Percentiles rank a stretch among this genome's conserved stretches.
These are phyloP conservation scores for Anolis carolinensis DNA, from an alignment of 2,113 vertebrate species.

Conservation along the genomic window DNA sequence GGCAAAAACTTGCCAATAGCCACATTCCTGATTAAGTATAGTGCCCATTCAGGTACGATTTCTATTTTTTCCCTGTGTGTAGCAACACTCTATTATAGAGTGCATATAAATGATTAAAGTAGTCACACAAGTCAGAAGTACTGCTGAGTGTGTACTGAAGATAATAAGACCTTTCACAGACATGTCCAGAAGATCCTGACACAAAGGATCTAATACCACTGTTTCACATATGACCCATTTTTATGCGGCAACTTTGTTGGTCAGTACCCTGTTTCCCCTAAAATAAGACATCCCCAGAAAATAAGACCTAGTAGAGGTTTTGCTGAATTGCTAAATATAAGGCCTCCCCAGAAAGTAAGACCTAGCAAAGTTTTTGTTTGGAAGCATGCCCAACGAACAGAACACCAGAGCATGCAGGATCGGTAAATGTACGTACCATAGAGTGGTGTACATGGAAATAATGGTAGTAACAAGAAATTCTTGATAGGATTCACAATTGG, in stretches of 20 bases:
- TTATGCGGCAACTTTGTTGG: not conserved
- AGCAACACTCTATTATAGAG: not conserved
- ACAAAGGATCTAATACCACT: not conserved
- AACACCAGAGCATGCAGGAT: too few species aligned
- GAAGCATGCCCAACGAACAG: too few species aligned
- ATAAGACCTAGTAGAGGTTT: too few species aligned
- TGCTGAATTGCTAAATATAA: too few species aligned
- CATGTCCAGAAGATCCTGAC: not conserved
- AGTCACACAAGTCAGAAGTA: not conserved
- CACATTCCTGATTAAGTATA: conserved; percentile 3
- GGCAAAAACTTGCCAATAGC: not conserved
- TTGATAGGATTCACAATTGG: too few species aligned
- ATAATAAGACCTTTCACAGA: conserved; percentile 5
- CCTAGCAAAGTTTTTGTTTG: too few species aligned
- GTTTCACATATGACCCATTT: not conserved
- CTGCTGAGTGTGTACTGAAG: not conserved
- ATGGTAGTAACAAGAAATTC: too few species aligned
- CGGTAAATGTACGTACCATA: too few species aligned
- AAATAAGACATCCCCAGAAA: too few species aligned
- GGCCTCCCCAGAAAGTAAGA: too few species aligned
- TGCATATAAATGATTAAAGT: not conserved
- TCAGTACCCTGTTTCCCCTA: too few species aligned
- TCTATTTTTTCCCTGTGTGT: not conserved
- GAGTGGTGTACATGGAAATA: too few species aligned
- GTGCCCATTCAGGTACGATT: not conserved